Conservation (phyloP, 2,797 vertebrate genomes). For the Phoeniculus purpureus region DNA sequence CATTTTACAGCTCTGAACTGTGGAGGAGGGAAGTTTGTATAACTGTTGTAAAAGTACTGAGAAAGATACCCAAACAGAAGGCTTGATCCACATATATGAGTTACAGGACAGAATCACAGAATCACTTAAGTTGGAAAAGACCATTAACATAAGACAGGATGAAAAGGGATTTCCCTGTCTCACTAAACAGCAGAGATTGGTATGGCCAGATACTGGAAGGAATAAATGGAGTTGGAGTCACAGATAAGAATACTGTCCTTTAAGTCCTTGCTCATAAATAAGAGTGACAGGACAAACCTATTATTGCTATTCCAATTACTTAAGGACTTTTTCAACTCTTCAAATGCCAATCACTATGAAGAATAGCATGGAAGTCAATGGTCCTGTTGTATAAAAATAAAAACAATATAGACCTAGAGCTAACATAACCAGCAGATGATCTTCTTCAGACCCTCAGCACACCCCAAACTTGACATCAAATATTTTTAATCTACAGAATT, state of each 20-base stretch:
- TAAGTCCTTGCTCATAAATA: accelerated
- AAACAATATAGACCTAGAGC: not conserved
- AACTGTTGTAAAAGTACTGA: not conserved
- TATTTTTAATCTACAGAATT: not conserved
- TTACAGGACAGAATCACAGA: no score
- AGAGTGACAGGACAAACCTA: not conserved
- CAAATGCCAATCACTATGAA: not conserved
- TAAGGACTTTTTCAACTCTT: not conserved
- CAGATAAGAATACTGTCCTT: not conserved
- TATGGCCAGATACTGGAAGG: not conserved
- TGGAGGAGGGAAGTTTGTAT: not conserved
- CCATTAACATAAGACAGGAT: no score
- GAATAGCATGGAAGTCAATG: not conserved
- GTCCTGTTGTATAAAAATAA: not conserved
- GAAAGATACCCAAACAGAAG: accelerated
- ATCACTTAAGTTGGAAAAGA: no score
- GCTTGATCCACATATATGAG: accelerated
- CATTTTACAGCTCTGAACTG: not conserved
- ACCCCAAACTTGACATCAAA: not conserved
- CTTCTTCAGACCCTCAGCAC: not conserved
- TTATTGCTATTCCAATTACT: not conserved
- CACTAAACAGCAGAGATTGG: not conserved
- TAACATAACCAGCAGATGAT: not conserved
- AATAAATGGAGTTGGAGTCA: not conserved
- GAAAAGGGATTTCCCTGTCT: not conserved